Conservation (phyloP, 2,888 invertebrate genomes). For the Oscheius sp. region DNA sequence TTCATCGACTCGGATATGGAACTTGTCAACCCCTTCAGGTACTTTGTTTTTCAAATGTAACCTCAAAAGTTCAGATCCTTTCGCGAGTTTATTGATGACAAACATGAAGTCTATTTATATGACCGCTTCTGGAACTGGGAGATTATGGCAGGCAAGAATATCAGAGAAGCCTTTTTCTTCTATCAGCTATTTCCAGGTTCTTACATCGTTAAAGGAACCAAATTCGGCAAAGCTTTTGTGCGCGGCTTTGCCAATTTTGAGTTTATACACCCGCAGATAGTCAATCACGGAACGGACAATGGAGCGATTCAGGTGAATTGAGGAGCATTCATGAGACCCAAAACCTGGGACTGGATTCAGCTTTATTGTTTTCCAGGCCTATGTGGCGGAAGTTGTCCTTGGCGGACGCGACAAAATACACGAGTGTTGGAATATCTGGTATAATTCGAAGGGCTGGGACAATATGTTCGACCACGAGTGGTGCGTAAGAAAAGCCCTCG, state of each 20-base stretch:
- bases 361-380: conserved; percentile 37
- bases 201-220: conserved; percentile 44
- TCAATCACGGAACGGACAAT: conserved; percentile 56
- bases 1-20: conserved; percentile 54
- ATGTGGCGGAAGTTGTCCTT: conserved; percentile 46
- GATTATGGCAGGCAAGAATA: conserved; percentile 42
- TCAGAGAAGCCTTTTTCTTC: neutral
- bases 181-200: conserved; percentile 29
- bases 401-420: conserved; percentile 29
- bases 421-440: conserved; percentile 49
- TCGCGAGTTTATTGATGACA: conserved; percentile 27
- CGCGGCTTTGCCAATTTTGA: conserved; percentile 55
- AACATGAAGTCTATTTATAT: conserved; percentile 43
- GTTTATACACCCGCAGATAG: conserved; percentile 45
- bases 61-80: conserved; percentile 26
- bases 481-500: conserved; percentile 59
- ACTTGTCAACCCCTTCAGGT: conserved; percentile 46
- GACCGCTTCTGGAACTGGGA: conserved; percentile 54
- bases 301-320: conserved; percentile 52
- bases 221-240: conserved; percentile 43
- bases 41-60: neutral
- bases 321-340: neutral
- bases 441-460: conserved; percentile 48
- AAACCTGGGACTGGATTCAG: neutral
- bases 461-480: conserved; percentile 65